These are phyloP conservation scores for Drepanosiphum platanoidis DNA, from an alignment of 2,888 invertebrate species.

Conservation along the genomic window DNA sequence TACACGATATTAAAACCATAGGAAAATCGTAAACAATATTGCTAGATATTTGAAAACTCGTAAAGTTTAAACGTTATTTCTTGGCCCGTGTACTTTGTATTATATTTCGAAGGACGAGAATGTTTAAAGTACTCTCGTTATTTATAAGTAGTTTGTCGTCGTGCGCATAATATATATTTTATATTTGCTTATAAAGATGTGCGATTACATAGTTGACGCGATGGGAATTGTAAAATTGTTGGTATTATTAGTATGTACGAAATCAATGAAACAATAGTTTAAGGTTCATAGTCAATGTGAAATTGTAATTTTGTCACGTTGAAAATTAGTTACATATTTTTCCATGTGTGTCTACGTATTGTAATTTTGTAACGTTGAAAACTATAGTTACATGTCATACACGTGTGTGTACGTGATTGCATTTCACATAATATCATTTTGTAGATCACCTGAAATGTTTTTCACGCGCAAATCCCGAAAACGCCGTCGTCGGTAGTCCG, in stretches of 20 bases:
- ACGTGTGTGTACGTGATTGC: neutral
- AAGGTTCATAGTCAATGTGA: neutral
- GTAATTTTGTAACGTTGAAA: neutral
- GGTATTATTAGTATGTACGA: neutral
- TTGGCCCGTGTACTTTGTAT: neutral
- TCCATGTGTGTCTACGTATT: neutral
- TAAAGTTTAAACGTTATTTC: neutral
- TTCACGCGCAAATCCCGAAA: no score
- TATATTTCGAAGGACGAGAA: neutral
- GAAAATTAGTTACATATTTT: neutral
- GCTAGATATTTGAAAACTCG: neutral
- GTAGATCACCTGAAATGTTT: no score
- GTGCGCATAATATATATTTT: neutral
- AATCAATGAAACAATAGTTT: neutral
- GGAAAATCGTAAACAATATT: neutral
- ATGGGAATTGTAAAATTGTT: neutral
- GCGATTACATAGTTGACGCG: neutral
- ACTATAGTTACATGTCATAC: neutral
- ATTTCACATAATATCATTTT: neutral
- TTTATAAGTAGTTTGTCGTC: neutral
- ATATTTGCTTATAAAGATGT: neutral
- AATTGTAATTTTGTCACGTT: neutral
- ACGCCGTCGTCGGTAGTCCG: no score
- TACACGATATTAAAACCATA: slow-evolving; percentile 58
- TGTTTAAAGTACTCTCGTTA: neutral